A percentile compares a stretch with the other conserved stretches of the same genome.
Evolutionary conservation across 2,888 invertebrate species (phyloP).

Genomic region (Caenorhabditis panamensis): DNA sequence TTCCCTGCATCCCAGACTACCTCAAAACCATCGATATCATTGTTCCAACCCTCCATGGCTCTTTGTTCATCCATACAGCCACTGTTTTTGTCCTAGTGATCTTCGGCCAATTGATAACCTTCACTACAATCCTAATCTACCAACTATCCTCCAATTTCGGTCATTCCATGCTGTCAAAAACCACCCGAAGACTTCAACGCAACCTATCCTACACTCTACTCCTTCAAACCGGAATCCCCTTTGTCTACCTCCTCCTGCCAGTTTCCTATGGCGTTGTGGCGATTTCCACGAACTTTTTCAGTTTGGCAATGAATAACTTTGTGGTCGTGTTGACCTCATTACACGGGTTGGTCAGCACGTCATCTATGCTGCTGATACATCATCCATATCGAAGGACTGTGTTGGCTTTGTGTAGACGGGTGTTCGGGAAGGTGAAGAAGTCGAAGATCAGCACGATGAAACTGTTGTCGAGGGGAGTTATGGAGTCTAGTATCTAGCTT

Average conservation of each 20-base stretch:
- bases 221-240: slow-evolving; percentile 7
- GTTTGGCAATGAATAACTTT: slow-evolving; percentile 12
- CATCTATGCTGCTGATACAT: slow-evolving; percentile 23
- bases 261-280: too few relatives aligned
- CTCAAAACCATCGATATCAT: background rate
- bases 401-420: too few relatives aligned
- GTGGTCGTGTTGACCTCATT: slow-evolving; percentile 15
- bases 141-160: slow-evolving; percentile 14
- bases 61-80: background rate
- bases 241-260: background rate
- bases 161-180: background rate
- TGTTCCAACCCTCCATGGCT: slow-evolving; percentile 1
- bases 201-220: slow-evolving; percentile 9
- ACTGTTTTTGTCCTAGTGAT: background rate
- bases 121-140: background rate
- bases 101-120: slow-evolving; percentile 14
- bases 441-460: too few relatives aligned
- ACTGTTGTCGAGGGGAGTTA: too few relatives aligned
- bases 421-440: too few relatives aligned
- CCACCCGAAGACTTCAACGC: slow-evolving; percentile 16
- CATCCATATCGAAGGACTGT: slow-evolving; percentile 19
- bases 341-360: slow-evolving; percentile 15
- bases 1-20: slow-evolving; percentile 15
- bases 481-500: too few relatives aligned
- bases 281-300: background rate